These are phyloP conservation scores for Apolygus lucorum DNA, from an alignment of 1,140 invertebrate species.

Conservation along the genomic window DNA sequence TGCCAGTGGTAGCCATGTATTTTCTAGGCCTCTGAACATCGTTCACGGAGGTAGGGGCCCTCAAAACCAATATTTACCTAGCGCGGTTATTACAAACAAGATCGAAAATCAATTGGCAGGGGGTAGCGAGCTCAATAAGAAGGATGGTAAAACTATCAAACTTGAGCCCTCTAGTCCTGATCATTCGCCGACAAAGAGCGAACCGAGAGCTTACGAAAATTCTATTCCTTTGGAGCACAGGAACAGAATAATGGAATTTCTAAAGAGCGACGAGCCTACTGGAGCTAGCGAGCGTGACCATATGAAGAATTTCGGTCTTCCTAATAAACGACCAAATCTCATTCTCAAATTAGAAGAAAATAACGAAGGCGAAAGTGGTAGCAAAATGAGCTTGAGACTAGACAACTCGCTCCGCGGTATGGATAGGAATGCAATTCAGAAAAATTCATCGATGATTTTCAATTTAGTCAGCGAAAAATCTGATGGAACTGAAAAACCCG, in stretches of 20 bases:
- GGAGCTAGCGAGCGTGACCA: too few relatives aligned
- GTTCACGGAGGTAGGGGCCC: background rate
- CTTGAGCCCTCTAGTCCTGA: background rate
- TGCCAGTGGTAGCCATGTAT: background rate
- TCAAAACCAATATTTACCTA: conserved; percentile 5
- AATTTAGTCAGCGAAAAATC: conserved; percentile 4
- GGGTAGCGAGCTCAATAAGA: background rate
- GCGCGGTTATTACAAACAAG: conserved; percentile 1
- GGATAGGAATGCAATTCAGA: background rate
- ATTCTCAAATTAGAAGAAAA: conserved; percentile 1
- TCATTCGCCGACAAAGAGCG: background rate
- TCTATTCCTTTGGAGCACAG: background rate
- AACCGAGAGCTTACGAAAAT: background rate
- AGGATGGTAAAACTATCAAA: conserved; percentile 21
- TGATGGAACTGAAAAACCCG: background rate
- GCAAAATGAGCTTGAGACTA: background rate
- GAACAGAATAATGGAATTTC: background rate
- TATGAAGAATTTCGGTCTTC: too few relatives aligned
- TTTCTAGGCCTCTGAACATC: conserved; percentile 2
- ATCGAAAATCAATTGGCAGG: conserved; percentile 9
- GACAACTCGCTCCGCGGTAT: background rate
- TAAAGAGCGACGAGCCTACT: background rate
- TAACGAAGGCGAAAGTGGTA: background rate
- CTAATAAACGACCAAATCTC: background rate
- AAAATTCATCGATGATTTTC: conserved; percentile 1